Evolutionary conservation across 2,888 invertebrate genomes (phyloP).

Genomic region (Papilio elwesi): DNA sequence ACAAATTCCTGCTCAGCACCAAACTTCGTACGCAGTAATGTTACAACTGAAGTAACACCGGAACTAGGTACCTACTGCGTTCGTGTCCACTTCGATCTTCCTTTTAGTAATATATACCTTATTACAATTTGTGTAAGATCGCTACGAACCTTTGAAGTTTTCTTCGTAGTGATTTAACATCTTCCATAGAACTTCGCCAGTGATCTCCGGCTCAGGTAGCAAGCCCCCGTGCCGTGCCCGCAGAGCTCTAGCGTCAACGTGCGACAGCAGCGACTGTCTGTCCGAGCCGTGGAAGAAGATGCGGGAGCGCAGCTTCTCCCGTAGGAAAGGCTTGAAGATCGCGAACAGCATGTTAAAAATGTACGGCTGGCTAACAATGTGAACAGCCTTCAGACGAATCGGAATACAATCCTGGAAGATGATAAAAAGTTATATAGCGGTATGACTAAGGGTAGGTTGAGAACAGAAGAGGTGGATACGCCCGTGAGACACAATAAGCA

Average conservation of each 20-base stretch:
- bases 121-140: background rate
- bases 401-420: conserved; percentile 91
- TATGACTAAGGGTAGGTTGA: background rate
- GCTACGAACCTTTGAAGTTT: conserved; percentile 86
- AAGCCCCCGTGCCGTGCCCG: conserved; percentile 88
- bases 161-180: conserved; percentile 87
- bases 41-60: no score
- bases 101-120: no score
- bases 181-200: conserved; percentile 86
- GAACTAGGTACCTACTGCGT: no score
- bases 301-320: conserved; percentile 91
- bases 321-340: conserved; percentile 94
- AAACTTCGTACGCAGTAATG: no score
- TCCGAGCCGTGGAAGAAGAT: conserved; percentile 90
- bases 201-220: conserved; percentile 85
- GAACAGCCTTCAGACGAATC: conserved; percentile 92
- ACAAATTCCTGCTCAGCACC: no score
- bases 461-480: no score
- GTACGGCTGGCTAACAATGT: conserved; percentile 94
- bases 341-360: conserved; percentile 94
- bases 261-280: conserved; percentile 83
- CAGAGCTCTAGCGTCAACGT: conserved; percentile 84
- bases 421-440: background rate
- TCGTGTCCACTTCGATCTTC: no score
- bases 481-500: no score